Conservation (phyloP, 1,140 invertebrate species). For the Drosophila tropicalis region DNA sequence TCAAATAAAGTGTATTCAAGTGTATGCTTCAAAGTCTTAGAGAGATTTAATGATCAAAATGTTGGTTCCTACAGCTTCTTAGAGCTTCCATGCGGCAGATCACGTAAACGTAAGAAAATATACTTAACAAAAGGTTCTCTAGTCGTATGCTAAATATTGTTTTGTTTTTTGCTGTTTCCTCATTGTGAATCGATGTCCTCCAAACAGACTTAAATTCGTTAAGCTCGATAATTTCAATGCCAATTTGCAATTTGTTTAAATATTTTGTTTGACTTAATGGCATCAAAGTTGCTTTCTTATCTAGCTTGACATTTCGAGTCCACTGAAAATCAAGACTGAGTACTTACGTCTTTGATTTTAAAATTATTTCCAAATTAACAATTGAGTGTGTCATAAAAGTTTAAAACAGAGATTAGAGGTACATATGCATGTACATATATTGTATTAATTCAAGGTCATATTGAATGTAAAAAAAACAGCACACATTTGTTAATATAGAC, state of each 20-base stretch:
- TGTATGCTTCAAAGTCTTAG: too few relatives aligned
- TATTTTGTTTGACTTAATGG: background rate
- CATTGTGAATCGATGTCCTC: background rate
- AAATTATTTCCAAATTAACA: background rate
- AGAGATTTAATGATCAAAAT: background rate
- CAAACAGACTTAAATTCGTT: background rate
- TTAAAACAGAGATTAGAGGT: background rate
- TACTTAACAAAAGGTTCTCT: background rate
- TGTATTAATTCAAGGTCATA: background rate
- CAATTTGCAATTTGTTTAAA: background rate
- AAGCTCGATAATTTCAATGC: background rate
- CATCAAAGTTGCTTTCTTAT: background rate
- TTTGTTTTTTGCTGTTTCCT: background rate
- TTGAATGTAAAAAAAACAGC: background rate
- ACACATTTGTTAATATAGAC: background rate
- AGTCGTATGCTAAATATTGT: background rate
- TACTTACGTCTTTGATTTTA: background rate
- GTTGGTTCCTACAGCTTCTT: background rate
- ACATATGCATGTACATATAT: background rate
- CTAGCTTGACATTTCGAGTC: background rate
- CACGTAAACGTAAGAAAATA: conserved; percentile 13
- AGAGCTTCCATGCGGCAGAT: background rate
- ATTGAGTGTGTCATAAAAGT: background rate
- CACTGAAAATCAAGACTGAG: background rate
- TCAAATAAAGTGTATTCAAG: too few relatives aligned